These are phyloP conservation scores for Macropus fuliginosus DNA, from an alignment of 2,797 vertebrate species.

Conservation along the genomic window DNA sequence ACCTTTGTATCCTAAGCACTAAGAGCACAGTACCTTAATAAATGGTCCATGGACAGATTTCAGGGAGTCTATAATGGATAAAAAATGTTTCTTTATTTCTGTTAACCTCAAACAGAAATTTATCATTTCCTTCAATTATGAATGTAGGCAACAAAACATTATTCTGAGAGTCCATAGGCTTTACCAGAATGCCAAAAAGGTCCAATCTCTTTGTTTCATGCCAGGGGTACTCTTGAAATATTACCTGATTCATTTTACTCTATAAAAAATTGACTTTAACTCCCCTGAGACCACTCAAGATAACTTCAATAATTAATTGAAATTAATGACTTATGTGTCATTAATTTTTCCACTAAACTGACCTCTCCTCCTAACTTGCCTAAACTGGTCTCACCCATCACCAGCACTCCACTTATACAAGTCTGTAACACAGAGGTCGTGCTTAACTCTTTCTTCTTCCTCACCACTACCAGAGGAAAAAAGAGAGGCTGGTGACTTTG, in stretches of 20 bases:
- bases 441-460: not conserved
- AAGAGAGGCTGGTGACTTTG: no score
- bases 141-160: not conserved
- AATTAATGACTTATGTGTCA: not conserved
- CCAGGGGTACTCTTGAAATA: not conserved
- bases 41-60: not conserved
- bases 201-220: not conserved
- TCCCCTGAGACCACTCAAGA: not conserved
- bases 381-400: not conserved
- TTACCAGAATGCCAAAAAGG: not conserved
- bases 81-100: not conserved
- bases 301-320: not conserved
- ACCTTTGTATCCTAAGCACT: not conserved
- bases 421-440: not conserved
- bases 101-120: not conserved
- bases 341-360: not conserved
- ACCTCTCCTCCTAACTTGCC: not conserved
- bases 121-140: not conserved
- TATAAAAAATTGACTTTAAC: not conserved
- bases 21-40: no score
- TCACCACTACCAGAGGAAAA: not conserved
- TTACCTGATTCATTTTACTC: not conserved
- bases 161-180: not conserved
- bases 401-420: not conserved
- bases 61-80: not conserved